Base-by-base conservation (phyloP, 2,888 invertebrate species). In the Pseudanteris insignis region DNA sequence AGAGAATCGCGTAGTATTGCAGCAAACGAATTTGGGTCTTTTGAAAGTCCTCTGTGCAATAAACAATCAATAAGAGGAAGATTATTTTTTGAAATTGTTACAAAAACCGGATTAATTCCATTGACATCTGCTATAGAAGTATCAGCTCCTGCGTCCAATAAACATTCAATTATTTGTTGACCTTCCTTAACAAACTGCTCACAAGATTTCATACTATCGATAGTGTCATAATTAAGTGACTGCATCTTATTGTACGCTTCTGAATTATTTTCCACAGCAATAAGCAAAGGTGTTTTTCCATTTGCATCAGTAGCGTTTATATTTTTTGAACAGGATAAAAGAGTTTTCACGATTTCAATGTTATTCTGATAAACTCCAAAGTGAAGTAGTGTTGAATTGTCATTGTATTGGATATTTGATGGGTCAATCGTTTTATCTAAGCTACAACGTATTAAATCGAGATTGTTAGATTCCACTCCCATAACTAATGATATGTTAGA, bases 201-300 rank as follows among this genome's bases (percentile, higher is more conserved):
- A 10, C 25, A 26, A 1, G 15, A 11, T n/a, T 33, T 33, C 2
- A 36, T 2, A 1, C 11, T n/a, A 2, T 0, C 3, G 2, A 4
- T 2, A 6, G 12, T 24, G 6, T 34, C 12, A 5, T 25, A 0
- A 15, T 28, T 36, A 1, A 25, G 24, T 0, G 7, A 3, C n/a
- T 41, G 18, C 2, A 58, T 29, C 6, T 11, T 21, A 7, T 44
- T 44, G 13, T 50, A 50, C 0, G 15, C 38, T 25, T 58, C 50
- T 6, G 33, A 50, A 28, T 50, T 50, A 1, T 9, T 10, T 7
- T 58, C 58, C 2, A 58, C 50, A 2, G 58, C 58, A 11, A 50
- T 8, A 3, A 50, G 29, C 2, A 58, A 13, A n/a, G 50, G 50
- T 1, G 58, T 50, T 5, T 58, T 58, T 2, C 50, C 50, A n/a